Conservation (phyloP, 2,888 invertebrate species). For the Platypus cylindrus region DNA sequence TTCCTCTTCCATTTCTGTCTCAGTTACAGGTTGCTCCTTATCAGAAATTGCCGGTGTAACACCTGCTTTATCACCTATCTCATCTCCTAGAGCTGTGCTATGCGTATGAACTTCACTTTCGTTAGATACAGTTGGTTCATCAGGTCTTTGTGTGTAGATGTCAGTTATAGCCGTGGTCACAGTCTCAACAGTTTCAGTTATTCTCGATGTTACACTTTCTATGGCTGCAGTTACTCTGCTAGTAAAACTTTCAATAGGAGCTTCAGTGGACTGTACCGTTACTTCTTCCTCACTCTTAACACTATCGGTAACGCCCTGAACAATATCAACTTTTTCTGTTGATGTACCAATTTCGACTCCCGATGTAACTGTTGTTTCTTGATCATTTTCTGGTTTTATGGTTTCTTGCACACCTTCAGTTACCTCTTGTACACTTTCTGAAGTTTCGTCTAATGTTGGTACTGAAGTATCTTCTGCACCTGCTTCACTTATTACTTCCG, state of each 20-base stretch:
- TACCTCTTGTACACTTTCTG: constrained; percentile 1
- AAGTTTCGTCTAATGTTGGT: constrained; percentile 5
- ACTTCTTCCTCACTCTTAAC: constrained; percentile 8
- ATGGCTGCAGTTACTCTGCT: constrained; percentile 18
- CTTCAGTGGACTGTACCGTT: constrained; percentile 12
- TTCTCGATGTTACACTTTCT: constrained; percentile 14
- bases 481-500: constrained; percentile 40
- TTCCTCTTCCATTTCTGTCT: constrained; percentile 9
- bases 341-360: constrained; percentile 9
- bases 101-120: constrained; percentile 6
- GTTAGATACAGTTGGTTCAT: constrained; percentile 4
- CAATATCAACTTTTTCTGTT: constrained; percentile 10
- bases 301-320: constrained; percentile 7
- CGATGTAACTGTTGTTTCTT: constrained; percentile 11
- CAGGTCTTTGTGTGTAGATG: constrained; percentile 11
- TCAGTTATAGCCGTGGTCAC: constrained; percentile 12
- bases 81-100: constrained; percentile 3
- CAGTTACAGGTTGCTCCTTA: constrained; percentile 12
- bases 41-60: constrained; percentile 7
- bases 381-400: constrained; percentile 12
- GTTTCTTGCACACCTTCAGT: constrained; percentile 5
- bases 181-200: constrained; percentile 17
- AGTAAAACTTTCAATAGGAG: constrained; percentile 17
- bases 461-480: constrained; percentile 26
- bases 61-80: constrained; percentile 8